Percentiles rank a stretch among this genome's conserved stretches.
Evolutionary conservation across 2,113 vertebrate species (phyloP).

Genomic region (Trichechus manatus): DNA sequence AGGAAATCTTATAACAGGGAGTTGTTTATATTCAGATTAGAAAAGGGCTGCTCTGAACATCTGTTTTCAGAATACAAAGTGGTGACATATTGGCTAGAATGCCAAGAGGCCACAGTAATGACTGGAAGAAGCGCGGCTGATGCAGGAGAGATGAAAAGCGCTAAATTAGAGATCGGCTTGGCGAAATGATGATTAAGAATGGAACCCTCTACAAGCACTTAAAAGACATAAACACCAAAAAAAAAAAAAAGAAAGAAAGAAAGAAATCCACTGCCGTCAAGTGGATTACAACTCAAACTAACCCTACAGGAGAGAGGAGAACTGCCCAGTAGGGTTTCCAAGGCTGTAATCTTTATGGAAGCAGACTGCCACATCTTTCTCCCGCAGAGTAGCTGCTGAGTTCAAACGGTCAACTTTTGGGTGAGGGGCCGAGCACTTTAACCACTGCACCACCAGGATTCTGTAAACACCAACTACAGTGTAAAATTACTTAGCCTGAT

Average conservation of each 20-base stretch:
- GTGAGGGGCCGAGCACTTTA: too few relatives aligned
- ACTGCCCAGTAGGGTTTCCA: too few relatives aligned
- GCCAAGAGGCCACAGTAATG: background rate
- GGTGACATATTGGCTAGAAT: background rate
- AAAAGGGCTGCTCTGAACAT: conserved; percentile 46
- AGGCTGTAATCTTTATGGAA: too few relatives aligned
- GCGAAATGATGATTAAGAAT: background rate
- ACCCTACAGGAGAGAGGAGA: too few relatives aligned
- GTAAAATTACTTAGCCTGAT: background rate
- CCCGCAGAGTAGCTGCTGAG: too few relatives aligned
- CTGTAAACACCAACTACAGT: background rate
- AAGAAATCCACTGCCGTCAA: too few relatives aligned
- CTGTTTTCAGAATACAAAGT: conserved; percentile 55
- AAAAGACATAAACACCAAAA: background rate
- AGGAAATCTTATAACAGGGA: background rate
- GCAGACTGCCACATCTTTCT: too few relatives aligned
- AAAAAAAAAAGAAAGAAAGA: too few relatives aligned
- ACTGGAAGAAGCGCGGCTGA: background rate
- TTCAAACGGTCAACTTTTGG: too few relatives aligned
- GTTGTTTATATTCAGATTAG: conserved; percentile 31
- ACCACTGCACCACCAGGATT: too few relatives aligned
- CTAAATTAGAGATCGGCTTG: background rate
- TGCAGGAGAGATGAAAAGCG: background rate
- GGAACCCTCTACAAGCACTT: background rate
- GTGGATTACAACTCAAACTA: too few relatives aligned